Evolutionary conservation across 1,140 invertebrate genomes (phyloP), one percentile per base, ranked within the genome.

Genomic region (Mylabris phalerata): DNA sequence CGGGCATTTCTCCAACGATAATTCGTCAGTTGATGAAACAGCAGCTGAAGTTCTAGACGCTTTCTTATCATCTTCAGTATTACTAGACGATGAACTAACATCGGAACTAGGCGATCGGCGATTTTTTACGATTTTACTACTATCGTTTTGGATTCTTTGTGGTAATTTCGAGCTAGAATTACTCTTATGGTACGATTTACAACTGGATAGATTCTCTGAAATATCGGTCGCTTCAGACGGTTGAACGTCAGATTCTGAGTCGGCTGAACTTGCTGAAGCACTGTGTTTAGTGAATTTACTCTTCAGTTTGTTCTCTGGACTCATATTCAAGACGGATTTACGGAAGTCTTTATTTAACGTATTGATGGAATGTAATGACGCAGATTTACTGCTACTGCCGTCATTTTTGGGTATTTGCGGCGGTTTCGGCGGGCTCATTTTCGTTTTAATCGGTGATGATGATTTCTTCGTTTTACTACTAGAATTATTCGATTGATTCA

Each of bases 311-410:
- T 74, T 77, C 0, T 78, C 78, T 39, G 72, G 75, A 55, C 82
- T 82, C 79, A 87, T 86, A 69, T 89, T 90, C 6, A 89, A 71
- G 0, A 83, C 81, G 0, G 86, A 88, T 70, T 90, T 89, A 9
- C 87, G 77, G 66, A 88, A 88, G 68, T 89, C 86, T 74, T 89
- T 88, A 69, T 88, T 88, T 4, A 80, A 76, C 39, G 64, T 77
- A 57, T 78, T 75, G 48, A 77, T 70, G 47, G 71, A 68, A 58
- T 75, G 73, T 60, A 75, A 71, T 6, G 75, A 75, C 38, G 73
- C 71, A 11, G 73, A 50, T 72, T 76, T 76, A 58, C 77, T 77
- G 9, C 72, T 73, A 19, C 73, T 66, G n/a, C 63, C 61, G 50
- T 80, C 79, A 25, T 63, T 42, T 73, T 82, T 83, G 32, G 83